Evolutionary conservation across 1,140 invertebrate genomes (phyloP).

Genomic region (Prorops nasuta): DNA sequence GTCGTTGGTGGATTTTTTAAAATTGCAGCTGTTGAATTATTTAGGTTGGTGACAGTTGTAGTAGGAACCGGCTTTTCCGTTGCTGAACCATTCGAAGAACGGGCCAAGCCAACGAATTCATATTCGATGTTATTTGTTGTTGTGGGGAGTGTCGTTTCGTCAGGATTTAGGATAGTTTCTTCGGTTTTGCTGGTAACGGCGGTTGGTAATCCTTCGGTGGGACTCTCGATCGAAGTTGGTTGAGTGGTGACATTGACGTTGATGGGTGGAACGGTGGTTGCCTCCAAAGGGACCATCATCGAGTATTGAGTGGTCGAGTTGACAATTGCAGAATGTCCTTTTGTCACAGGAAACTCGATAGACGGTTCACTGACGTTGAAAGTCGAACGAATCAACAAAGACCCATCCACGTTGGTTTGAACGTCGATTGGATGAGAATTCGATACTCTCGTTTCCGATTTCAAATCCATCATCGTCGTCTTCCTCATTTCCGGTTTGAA

Average conservation of each 20-base stretch:
- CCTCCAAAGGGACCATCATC: not conserved
- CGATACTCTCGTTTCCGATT: not conserved
- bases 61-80: no score
- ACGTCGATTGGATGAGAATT: slow-evolving; percentile 10
- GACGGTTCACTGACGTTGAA: slow-evolving; percentile 23
- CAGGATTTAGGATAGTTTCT: not conserved
- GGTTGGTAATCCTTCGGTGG: not conserved
- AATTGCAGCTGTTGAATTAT: no score
- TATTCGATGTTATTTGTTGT: slow-evolving; percentile 37
- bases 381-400: slow-evolving; percentile 17
- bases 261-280: slow-evolving; percentile 7
- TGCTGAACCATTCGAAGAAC: no score
- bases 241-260: not conserved
- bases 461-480: not conserved
- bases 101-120: slow-evolving; percentile 42
- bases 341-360: slow-evolving; percentile 4
- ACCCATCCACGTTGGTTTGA: slow-evolving; percentile 19
- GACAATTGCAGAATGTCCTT: not conserved
- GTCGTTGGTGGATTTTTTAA: no score
- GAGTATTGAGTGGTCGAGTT: not conserved
- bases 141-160: slow-evolving; percentile 17
- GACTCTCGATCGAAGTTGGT: slow-evolving; percentile 1
- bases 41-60: no score
- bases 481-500: not conserved
- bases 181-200: not conserved